These are phyloP conservation scores for Trachymyrmex septentrionalis DNA, from an alignment of 1,140 invertebrate species.

Conservation along the genomic window DNA sequence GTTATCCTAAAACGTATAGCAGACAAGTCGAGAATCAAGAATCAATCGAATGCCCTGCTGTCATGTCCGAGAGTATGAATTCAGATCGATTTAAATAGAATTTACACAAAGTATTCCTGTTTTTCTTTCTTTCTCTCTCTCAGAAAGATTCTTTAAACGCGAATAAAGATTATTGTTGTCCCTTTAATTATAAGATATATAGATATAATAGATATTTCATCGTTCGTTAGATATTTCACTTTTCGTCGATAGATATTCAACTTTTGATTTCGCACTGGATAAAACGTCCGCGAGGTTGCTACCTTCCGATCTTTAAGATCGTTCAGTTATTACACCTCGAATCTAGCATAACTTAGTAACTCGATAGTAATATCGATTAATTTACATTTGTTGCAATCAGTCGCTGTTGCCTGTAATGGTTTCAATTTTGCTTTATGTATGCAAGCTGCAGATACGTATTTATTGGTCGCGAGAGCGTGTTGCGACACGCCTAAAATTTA, in stretches of 20 bases:
- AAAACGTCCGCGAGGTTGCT: conserved; percentile 72
- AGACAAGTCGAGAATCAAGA: conserved; percentile 40
- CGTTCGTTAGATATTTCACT: conserved; percentile 4
- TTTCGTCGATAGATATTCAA: conserved; percentile 29
- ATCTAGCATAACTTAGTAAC: conserved; percentile 81
- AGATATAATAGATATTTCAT: neutral
- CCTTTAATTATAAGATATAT: neutral
- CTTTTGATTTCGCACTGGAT: conserved; percentile 76
- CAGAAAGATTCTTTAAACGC: neutral
- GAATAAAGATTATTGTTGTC: neutral
- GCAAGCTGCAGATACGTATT: conserved; percentile 8
- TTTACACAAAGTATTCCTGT: neutral
- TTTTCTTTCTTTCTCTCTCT: neutral
- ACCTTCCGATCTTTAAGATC: conserved; percentile 19
- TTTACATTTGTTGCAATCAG: conserved; percentile 1
- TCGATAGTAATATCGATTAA: conserved; percentile 59
- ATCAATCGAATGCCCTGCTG: conserved; percentile 24
- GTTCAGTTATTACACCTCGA: conserved; percentile 15
- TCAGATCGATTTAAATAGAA: conserved; percentile 27
- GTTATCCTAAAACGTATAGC: conserved; percentile 41
- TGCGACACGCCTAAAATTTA: neutral
- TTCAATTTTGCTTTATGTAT: neutral
- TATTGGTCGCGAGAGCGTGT: neutral
- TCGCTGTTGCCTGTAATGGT: neutral
- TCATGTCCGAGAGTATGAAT: conserved; percentile 1